Percentiles rank a stretch among this genome's conserved stretches.
Evolutionary conservation across 1,140 invertebrate genomes (phyloP).

Genomic region (Sarcophaga bullata): DNA sequence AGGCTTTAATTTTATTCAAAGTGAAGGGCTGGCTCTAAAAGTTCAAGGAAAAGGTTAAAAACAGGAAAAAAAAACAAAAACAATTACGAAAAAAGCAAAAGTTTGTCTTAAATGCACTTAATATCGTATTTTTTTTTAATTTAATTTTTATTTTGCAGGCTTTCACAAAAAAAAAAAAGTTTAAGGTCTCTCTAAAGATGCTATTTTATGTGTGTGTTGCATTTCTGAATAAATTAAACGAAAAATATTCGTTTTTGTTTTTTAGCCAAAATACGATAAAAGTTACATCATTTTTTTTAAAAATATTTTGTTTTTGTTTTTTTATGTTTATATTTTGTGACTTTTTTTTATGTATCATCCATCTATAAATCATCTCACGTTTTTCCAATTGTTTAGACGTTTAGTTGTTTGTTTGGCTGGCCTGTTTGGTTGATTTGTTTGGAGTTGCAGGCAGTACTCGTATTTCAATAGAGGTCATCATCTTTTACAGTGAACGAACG

Average conservation of each 20-base stretch:
- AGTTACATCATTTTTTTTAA: background rate
- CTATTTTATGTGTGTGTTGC: too few species aligned
- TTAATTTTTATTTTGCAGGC: slow-evolving; percentile 4
- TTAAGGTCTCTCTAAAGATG: background rate
- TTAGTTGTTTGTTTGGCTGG: background rate
- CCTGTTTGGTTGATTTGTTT: too few species aligned
- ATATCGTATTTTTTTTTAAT: background rate
- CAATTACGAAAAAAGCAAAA: background rate
- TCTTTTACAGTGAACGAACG: background rate
- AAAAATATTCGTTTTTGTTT: background rate
- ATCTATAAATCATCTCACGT: slow-evolving; percentile 12
- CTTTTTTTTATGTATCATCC: background rate
- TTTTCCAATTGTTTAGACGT: background rate
- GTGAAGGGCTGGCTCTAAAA: slow-evolving; percentile 7
- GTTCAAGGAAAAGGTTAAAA: slow-evolving; percentile 22
- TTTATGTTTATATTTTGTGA: background rate
- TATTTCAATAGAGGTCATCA: slow-evolving; percentile 8
- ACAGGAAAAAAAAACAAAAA: background rate
- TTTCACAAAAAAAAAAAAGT: slow-evolving; percentile 28
- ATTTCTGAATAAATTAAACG: background rate
- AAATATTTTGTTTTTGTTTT: background rate
- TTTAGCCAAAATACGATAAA: background rate
- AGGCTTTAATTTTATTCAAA: background rate
- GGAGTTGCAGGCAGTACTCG: background rate
- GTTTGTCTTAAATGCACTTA: background rate